phyloP scores from a whole-genome alignment of 2,888 invertebrate species.

The Acrobasis repandana region DNA sequence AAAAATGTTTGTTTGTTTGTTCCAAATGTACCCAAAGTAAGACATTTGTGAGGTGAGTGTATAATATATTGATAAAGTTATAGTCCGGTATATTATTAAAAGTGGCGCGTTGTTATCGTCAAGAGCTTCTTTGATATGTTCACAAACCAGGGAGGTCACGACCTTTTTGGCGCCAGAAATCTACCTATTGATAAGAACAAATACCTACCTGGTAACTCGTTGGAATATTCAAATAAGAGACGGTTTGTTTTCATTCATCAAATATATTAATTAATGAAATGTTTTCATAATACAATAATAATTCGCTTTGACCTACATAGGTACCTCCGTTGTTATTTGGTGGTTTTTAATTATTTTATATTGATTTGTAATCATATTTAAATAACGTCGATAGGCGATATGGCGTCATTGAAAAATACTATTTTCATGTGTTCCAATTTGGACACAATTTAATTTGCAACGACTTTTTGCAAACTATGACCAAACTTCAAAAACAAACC shows the following conservation, averaged over 20 bases:
- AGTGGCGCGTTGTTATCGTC: not conserved
- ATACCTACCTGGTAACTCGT: conserved; percentile 24
- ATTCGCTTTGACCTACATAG: not conserved
- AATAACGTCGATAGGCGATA: too few species aligned
- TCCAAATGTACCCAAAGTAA: too few species aligned
- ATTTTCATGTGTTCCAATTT: not conserved
- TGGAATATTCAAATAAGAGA: not conserved
- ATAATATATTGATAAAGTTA: too few species aligned
- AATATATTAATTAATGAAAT: not conserved
- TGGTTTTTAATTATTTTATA: not conserved
- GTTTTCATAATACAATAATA: not conserved
- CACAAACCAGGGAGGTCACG: conserved; percentile 40
- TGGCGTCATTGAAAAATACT: too few species aligned
- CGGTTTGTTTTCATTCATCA: conserved; percentile 13
- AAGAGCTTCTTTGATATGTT: conserved; percentile 37
- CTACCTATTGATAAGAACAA: conserved; percentile 40
- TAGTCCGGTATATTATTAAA: not conserved
- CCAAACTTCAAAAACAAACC: too few species aligned
- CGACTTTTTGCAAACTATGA: not conserved
- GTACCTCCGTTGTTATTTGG: not conserved
- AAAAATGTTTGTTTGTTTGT: too few species aligned
- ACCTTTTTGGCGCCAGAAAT: conserved; percentile 52
- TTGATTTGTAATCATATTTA: not conserved
- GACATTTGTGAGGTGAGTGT: too few species aligned
- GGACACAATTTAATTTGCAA: not conserved